These are phyloP conservation scores for Burhinus bistriatus DNA, from an alignment of 2,113 vertebrate species.

Conservation along the genomic window DNA sequence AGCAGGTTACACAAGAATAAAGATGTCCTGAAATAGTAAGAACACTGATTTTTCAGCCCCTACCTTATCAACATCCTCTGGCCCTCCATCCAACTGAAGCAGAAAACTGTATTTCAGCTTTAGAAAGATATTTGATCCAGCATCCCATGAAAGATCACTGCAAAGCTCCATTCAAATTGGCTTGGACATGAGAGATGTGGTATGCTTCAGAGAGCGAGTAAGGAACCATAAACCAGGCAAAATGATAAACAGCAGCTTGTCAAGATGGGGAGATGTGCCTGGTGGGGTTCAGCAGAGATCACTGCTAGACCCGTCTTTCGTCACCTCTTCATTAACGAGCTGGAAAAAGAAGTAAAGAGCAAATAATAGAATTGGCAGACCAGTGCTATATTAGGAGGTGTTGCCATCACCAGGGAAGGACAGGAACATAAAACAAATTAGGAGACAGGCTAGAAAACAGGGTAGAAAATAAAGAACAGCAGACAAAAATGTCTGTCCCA, in stretches of 20 bases:
- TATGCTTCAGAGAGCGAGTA: not conserved
- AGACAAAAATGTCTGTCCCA: not conserved
- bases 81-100: not conserved
- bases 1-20: not conserved
- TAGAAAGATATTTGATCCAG: not conserved
- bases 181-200: not conserved
- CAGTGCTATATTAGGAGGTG: not conserved
- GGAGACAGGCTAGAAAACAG: constrained; percentile 24
- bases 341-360: constrained; percentile 19
- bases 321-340: constrained; percentile 37
- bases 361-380: constrained; percentile 20
- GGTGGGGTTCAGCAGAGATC: not conserved
- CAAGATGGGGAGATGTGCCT: not conserved
- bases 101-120: not conserved
- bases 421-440: constrained; percentile 41
- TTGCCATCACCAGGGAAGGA: constrained; percentile 39
- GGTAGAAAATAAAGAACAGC: not conserved
- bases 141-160: not conserved
- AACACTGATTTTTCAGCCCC: not conserved
- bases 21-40: not conserved
- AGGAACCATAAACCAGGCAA: constrained; percentile 17
- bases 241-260: not conserved
- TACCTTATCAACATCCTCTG: not conserved
- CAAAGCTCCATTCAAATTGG: not conserved
- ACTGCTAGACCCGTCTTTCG: not conserved